Percentiles rank a stretch among this genome's conserved stretches.
Conservation (phyloP, 2,888 invertebrate genomes). For the Stenodema calcarata region DNA sequence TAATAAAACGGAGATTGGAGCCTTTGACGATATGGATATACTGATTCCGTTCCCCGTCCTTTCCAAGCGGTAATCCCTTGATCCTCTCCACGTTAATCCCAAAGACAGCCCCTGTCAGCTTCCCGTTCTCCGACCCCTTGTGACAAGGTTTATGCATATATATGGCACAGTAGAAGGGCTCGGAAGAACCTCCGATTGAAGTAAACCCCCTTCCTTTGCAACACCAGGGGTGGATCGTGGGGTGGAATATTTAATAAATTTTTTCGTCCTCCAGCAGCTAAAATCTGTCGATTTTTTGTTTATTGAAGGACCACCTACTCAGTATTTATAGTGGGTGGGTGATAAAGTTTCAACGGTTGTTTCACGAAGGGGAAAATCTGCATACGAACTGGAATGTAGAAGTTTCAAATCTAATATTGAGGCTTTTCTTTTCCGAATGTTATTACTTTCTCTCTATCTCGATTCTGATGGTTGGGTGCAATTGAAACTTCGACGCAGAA, state of each 20-base stretch:
- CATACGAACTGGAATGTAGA: no score
- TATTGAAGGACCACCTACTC: not conserved
- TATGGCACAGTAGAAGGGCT: conserved; percentile 15
- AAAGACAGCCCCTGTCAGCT: not conserved
- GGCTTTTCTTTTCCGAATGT: no score
- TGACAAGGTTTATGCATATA: conserved; percentile 43
- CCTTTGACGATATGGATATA: conserved; percentile 6
- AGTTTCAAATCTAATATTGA: no score
- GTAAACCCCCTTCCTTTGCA: not conserved
- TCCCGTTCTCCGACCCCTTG: not conserved
- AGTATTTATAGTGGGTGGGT: not conserved
- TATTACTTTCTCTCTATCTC: no score
- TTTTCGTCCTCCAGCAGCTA: not conserved
- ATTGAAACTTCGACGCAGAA: no score
- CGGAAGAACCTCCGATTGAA: conserved; percentile 12
- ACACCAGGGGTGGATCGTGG: not conserved
- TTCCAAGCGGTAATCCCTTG: not conserved
- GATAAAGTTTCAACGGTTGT: not conserved
- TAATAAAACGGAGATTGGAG: not conserved
- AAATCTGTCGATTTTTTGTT: not conserved
- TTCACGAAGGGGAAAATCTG: no score
- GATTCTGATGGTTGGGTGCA: no score
- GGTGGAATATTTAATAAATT: not conserved
- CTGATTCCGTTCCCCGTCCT: not conserved
- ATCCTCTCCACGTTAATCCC: conserved; percentile 20